phyloP scores from a whole-genome alignment of 2,113 vertebrate species.

The Bombycilla garrulus region DNA sequence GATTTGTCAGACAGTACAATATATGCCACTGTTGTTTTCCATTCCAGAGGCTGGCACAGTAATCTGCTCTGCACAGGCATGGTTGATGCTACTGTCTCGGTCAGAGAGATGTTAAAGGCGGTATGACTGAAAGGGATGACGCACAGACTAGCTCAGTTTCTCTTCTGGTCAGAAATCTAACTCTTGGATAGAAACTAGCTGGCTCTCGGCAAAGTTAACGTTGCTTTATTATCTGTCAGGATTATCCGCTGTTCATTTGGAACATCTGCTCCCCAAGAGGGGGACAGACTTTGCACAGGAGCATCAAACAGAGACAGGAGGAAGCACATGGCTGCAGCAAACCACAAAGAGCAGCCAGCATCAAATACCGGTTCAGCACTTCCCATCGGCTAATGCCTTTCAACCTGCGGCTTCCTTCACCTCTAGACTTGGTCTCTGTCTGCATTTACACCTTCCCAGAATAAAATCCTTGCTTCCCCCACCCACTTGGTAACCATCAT shows the following conservation, averaged over 20 bases:
- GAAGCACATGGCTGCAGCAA: neutral
- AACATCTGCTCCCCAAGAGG: neutral
- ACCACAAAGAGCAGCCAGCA: neutral
- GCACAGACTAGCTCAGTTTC: neutral
- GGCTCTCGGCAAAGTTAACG: neutral
- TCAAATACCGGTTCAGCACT: neutral
- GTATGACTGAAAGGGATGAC: neutral
- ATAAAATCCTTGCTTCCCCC: constrained; percentile 32
- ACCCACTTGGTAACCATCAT: constrained; percentile 50
- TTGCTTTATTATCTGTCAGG: neutral
- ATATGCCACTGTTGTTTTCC: neutral
- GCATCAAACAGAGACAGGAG: neutral
- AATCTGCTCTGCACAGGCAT: neutral
- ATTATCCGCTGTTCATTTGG: neutral
- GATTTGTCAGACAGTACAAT: neutral
- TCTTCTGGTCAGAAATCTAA: neutral
- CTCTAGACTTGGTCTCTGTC: constrained; percentile 39
- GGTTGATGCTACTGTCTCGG: neutral
- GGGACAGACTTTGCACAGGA: neutral
- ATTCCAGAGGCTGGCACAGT: neutral
- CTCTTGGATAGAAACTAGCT: neutral
- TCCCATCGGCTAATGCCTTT: neutral
- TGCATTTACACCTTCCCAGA: constrained; percentile 44
- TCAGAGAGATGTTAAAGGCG: neutral
- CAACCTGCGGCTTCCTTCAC: neutral